Conservation (phyloP, 2,888 invertebrate genomes). For the Noctua comes region DNA sequence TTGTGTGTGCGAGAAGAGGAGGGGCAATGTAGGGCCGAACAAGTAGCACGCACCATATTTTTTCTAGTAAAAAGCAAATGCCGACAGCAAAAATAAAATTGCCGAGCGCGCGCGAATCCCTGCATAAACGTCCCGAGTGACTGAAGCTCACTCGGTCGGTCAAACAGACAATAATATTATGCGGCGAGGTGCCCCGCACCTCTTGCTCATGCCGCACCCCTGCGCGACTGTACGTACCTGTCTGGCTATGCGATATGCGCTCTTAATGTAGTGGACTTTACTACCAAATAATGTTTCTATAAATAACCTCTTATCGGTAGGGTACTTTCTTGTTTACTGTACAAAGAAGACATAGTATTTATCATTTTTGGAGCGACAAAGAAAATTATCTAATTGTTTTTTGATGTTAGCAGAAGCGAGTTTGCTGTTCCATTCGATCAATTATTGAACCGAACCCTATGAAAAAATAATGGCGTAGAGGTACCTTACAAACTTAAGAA, state of each 20-base stretch:
- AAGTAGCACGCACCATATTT: slow-evolving; percentile 32
- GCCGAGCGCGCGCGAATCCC: background rate
- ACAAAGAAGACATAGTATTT: background rate
- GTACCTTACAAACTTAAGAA: too few relatives aligned
- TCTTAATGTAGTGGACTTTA: background rate
- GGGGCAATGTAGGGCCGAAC: slow-evolving; percentile 26
- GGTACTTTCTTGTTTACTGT: background rate
- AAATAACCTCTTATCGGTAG: background rate
- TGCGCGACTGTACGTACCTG: background rate
- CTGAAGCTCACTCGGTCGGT: slow-evolving; percentile 30
- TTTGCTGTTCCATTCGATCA: background rate
- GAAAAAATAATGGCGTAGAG: too few relatives aligned
- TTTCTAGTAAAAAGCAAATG: background rate
- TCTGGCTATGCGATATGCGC: background rate
- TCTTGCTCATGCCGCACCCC: background rate
- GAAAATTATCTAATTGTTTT: background rate
- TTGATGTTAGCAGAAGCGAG: background rate
- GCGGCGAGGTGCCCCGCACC: background rate
- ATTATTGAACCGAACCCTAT: background rate
- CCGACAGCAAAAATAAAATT: background rate
- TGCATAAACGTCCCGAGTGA: slow-evolving; percentile 12
- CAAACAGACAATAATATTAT: background rate
- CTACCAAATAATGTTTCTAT: background rate
- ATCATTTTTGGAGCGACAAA: background rate
- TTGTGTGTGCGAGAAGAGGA: slow-evolving; percentile 22